Base-by-base conservation (phyloP, 1,140 invertebrate genomes). In the Olivierus martensii region DNA sequence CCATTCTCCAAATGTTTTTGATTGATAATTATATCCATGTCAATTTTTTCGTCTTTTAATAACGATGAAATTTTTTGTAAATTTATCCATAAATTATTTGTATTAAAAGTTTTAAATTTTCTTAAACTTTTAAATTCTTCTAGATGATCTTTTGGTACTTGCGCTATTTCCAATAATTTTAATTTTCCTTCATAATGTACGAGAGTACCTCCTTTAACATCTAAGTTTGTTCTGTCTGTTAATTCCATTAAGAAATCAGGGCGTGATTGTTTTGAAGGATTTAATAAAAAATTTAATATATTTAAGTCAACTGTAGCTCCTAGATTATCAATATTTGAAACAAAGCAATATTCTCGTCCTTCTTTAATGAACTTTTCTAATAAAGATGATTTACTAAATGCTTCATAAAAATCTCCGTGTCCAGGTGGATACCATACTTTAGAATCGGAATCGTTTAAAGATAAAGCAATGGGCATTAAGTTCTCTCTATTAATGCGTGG, bases 171-270 rank as follows among this genome's bases (percentile, higher is more conserved):
- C n/a, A 99, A 75, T 36, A 99, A 73, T 52, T 93, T 73, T 19
- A 98, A 70, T 68, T 95, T 94, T 59, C 90, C 81, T 63, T 97
- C 89, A 67, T 96, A 97, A 63, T 93, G 80, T 49, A 99, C 93
- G 2, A 99, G 73, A n/a, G 95, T 99, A 65, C 95, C 95, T 71
- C 95, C 95, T 77, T 99, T 99, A 22, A 99, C 93, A 70, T 98
- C 94, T 66, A 93, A 93, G 63, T 87, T 80, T 3, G 95, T 99
- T 73, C 99, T 99, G 65, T 98, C 88, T 3, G 95, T 99, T 3
- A 97, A 92, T 77, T 99, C 96, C 95, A 99, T 99, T 3, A 99
- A 79, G 73, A 99, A 99, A 69, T 98, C 92, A n/a, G 81, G 77
- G 10, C 73, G 68, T 9, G 67, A 61, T 5, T 66, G 62, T 15